A percentile compares a stretch with the other conserved stretches of the same genome.
Evolutionary conservation across 2,888 invertebrate species (phyloP).

Genomic region (Cylindroiulus punctatus): DNA sequence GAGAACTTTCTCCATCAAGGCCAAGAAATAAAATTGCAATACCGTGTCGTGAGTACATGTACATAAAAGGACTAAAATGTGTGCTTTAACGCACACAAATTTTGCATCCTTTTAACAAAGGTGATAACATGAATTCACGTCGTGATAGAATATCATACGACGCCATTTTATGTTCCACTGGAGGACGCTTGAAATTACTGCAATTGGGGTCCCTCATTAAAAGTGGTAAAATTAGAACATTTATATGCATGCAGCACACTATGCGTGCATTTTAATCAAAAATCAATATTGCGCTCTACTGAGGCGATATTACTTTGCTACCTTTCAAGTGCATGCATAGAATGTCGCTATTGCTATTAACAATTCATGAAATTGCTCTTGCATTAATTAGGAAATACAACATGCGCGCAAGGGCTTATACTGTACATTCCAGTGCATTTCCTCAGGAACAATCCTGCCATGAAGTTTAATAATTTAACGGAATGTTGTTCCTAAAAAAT

Average conservation of each 20-base stretch:
- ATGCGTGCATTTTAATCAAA: conserved; percentile 7
- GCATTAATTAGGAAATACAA: conserved; percentile 8
- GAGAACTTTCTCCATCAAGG: too few relatives aligned
- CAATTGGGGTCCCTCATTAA: neutral
- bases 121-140: neutral
- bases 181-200: neutral
- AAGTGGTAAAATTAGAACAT: neutral
- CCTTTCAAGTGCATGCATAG: neutral
- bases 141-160: neutral
- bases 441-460: too few relatives aligned
- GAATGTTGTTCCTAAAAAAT: too few relatives aligned
- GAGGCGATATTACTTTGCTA: neutral
- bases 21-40: too few relatives aligned
- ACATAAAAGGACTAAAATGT: too few relatives aligned
- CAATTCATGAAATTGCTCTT: neutral
- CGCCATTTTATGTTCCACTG: neutral
- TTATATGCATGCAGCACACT: neutral
- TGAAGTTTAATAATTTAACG: too few relatives aligned
- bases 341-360: neutral
- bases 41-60: too few relatives aligned
- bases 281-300: neutral
- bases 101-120: too few relatives aligned
- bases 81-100: too few relatives aligned
- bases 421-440: too few relatives aligned
- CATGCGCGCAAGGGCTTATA: neutral